These are phyloP conservation scores for Drosophila atroscutellata DNA, from an alignment of 2,888 invertebrate species.

Conservation along the genomic window DNA sequence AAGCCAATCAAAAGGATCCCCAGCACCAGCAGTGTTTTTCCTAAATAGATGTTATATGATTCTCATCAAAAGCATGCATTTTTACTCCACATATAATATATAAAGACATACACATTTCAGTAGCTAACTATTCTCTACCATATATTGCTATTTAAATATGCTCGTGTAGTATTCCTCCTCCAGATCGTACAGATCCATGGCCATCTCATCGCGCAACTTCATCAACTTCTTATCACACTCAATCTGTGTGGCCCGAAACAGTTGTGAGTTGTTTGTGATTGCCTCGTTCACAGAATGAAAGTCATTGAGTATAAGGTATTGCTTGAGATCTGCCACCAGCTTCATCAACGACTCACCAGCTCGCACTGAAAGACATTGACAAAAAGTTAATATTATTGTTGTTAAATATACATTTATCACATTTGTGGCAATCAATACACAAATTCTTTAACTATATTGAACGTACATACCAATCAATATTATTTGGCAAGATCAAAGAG, in stretches of 20 bases:
- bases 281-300: slow-evolving; percentile 99
- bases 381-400: not conserved
- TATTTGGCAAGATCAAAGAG: not conserved
- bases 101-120: not conserved
- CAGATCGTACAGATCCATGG: slow-evolving; percentile 89
- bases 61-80: slow-evolving; percentile 6
- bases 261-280: slow-evolving; percentile 95
- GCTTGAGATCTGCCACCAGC: slow-evolving; percentile 98
- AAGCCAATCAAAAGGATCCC: slow-evolving; percentile 18
- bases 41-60: slow-evolving; percentile 15
- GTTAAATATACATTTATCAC: not conserved
- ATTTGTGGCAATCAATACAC: not conserved
- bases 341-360: slow-evolving; percentile 99
- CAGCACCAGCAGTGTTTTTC: slow-evolving; percentile 16
- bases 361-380: slow-evolving; percentile 88
- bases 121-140: not conserved
- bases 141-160: slow-evolving; percentile 81
- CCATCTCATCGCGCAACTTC: slow-evolving; percentile 96
- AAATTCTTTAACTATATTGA: too few species aligned
- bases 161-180: slow-evolving; percentile 85
- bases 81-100: slow-evolving; percentile 11
- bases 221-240: slow-evolving; percentile 97
- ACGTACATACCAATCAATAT: not conserved
- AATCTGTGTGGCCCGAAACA: slow-evolving; percentile 95
- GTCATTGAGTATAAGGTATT: slow-evolving; percentile 98